phyloP scores from a whole-genome alignment of 2,113 vertebrate species.

The Corythaixoides concolor region DNA sequence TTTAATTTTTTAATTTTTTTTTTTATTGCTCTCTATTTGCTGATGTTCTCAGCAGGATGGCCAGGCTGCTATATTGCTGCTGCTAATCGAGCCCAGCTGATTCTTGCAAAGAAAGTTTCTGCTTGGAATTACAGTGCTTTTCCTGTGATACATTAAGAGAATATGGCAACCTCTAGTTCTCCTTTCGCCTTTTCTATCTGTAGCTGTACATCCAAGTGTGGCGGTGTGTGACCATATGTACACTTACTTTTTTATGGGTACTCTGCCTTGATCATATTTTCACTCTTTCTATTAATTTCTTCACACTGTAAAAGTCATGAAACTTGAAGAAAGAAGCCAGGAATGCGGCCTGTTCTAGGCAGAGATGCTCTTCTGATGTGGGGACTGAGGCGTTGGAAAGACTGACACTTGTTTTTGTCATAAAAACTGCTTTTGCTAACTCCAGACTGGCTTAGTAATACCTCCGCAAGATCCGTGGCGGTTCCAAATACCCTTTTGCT shows the following conservation, averaged over 20 bases:
- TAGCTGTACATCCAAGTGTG: not conserved
- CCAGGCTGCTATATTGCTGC: not conserved
- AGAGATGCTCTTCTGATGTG: not conserved
- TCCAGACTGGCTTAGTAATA: conserved; percentile 26
- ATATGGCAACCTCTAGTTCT: not conserved
- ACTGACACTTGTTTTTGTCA: conserved; percentile 53
- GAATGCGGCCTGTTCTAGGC: not conserved
- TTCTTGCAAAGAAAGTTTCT: not conserved
- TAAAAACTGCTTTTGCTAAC: conserved; percentile 35
- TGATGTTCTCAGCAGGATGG: not conserved
- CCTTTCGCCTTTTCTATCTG: not conserved
- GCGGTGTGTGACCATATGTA: not conserved
- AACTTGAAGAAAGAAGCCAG: not conserved
- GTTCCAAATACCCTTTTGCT: conserved; percentile 56
- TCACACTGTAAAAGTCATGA: not conserved
- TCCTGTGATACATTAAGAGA: not conserved
- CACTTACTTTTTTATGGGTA: not conserved
- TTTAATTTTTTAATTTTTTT: not conserved
- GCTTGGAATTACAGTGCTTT: not conserved
- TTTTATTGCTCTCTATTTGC: not conserved
- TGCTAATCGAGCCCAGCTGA: not conserved
- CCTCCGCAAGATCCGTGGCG: not conserved
- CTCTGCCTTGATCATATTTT: not conserved
- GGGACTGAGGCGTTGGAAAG: not conserved
- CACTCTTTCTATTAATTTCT: conserved; percentile 23